Percentiles rank a stretch among this genome's conserved stretches.
phyloP scores from a whole-genome alignment of 2,888 invertebrate genomes.

The Palloptera scutellata region DNA sequence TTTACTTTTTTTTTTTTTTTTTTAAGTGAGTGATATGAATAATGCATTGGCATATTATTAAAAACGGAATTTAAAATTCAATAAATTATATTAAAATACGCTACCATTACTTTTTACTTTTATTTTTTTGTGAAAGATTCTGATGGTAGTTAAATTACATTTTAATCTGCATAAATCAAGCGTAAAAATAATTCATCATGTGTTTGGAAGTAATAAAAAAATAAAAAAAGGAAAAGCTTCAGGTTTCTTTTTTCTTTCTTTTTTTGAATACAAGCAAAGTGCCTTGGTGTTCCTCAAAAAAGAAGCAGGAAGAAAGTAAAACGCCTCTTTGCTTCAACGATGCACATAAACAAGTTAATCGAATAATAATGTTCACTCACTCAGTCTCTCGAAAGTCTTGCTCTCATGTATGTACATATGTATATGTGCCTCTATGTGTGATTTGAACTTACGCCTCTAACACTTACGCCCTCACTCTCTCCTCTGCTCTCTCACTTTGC shows the following conservation, averaged over 20 bases:
- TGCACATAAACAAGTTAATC: slow-evolving; percentile 29
- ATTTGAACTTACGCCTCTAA: not conserved
- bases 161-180: slow-evolving; percentile 25
- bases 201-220: not conserved
- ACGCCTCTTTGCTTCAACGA: not conserved
- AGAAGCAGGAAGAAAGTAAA: slow-evolving; percentile 4
- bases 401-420: not conserved
- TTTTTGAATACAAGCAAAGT: not conserved
- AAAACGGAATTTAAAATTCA: too few relatives aligned
- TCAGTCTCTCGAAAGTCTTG: too few relatives aligned
- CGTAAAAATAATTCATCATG: slow-evolving; percentile 27
- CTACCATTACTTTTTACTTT: not conserved
- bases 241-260: not conserved
- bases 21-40: too few relatives aligned
- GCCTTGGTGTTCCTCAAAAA: not conserved
- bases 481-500: slow-evolving; percentile 5
- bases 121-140: not conserved
- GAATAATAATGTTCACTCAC: slow-evolving; percentile 24
- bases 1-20: slow-evolving; percentile 3
- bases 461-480: not conserved
- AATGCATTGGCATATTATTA: too few relatives aligned
- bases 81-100: not conserved
- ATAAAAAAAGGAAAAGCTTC: not conserved
- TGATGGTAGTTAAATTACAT: slow-evolving; percentile 16
- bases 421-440: slow-evolving; percentile 7